Conservation (phyloP, 2,888 invertebrate species). For the Chrysopilus asiliformis region DNA sequence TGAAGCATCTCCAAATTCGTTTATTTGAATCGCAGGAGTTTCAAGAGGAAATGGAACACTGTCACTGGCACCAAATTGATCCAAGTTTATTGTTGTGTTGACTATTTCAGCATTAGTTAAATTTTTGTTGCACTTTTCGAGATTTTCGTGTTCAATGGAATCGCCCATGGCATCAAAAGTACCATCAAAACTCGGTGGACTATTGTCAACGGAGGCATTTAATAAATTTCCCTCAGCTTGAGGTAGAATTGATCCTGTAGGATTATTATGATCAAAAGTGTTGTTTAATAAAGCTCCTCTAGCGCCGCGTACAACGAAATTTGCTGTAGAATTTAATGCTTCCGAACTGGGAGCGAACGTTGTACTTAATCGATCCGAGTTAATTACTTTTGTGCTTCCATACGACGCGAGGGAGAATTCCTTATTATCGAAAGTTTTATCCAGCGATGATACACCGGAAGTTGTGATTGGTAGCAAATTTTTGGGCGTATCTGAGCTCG, state of each 20-base stretch:
- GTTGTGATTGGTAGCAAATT: background rate
- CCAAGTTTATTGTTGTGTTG: constrained; percentile 2
- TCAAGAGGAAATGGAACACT: background rate
- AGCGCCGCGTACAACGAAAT: background rate
- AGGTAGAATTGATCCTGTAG: background rate
- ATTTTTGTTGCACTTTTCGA: constrained; percentile 4
- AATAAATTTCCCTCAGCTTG: too few relatives aligned
- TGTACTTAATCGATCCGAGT: constrained; percentile 12
- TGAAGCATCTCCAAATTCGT: background rate
- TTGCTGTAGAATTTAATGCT: constrained; percentile 6
- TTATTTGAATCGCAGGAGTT: too few relatives aligned
- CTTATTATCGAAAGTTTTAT: constrained; percentile 1
- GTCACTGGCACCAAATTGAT: constrained; percentile 5
- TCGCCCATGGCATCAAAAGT: background rate
- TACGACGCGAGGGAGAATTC: background rate
- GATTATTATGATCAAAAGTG: background rate
- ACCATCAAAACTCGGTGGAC: background rate
- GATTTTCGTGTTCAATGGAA: background rate
- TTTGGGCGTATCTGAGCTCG: too few relatives aligned
- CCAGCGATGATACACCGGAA: background rate
- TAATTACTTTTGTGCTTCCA: constrained; percentile 8
- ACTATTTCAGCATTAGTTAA: constrained; percentile 1
- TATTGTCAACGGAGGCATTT: background rate
- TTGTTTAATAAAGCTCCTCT: background rate
- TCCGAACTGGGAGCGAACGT: constrained; percentile 11